Evolutionary conservation across 2,113 vertebrate species (phyloP), one percentile per base, ranked within the genome.

Genomic region (Marcusenius ussheri): DNA sequence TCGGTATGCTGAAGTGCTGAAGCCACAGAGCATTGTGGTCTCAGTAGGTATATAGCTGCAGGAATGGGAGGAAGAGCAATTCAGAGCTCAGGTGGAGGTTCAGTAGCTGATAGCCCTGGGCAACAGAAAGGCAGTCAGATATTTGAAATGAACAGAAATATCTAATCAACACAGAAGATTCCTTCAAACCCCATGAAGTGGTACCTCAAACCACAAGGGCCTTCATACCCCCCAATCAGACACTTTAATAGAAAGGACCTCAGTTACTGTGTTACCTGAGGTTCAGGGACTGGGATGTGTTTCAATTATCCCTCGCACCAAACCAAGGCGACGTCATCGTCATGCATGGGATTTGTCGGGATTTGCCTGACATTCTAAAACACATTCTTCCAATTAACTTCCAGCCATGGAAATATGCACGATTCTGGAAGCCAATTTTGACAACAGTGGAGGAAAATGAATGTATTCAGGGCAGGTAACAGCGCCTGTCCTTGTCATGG

Each of bases 361-460:
- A 85, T 92, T 89, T 90, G 92, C 91, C 91, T 66, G 46, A 24
- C 89, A 88, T 91, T 89, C 91, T 91, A 90, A 92, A 88, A 90
- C 88, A 91, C 51, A 91, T 86, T 89, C 89, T 80, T 90, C 87
- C 90, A 92, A 93, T 93, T 92, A 93, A 91, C 91, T 92, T 91
- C 88, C 90, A 91, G 89, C 15, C 83, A 74, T 91, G 62, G 49
- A 88, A 92, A 91, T 88, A 91, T 87, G 86, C 93, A 89, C 83
- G 84, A 92, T 93, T 91, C 87, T 88, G 84, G 90, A 56, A 85
- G 83, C 80, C 24, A 39, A 10, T 86, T 80, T 89, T 50, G 10
- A 27, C 8, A 15, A 11, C 87, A 9, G 3, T 45, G 21, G 87
- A 62, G 53, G 51, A 13, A 45, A n/a, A 39, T 66, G 21, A 46